These are phyloP conservation scores for Drosophila truncata DNA, from an alignment of 1,140 invertebrate genomes.

Conservation along the genomic window DNA sequence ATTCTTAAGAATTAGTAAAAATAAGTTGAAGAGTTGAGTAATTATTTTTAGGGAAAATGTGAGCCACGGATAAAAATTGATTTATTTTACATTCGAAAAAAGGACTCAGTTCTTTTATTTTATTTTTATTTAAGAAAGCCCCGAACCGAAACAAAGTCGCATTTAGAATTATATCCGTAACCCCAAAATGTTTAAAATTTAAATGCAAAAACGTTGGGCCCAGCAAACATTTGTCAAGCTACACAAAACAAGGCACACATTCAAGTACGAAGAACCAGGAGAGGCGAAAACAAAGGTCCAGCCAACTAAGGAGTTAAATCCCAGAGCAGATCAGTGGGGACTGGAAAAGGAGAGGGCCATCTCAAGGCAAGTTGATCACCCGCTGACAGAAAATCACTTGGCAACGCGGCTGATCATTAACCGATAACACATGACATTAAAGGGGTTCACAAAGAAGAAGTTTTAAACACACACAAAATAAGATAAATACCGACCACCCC, in stretches of 20 bases:
- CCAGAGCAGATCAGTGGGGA: conserved; percentile 10
- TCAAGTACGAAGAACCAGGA: conserved; percentile 5
- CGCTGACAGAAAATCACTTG: conserved; percentile 81
- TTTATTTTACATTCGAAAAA: too few species aligned
- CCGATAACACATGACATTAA: conserved; percentile 85
- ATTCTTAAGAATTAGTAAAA: too few species aligned
- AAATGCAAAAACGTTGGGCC: conserved; percentile 25
- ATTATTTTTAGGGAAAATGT: too few species aligned
- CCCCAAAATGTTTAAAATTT: conserved; percentile 19
- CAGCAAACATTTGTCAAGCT: conserved; percentile 65
- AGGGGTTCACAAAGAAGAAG: conserved; percentile 71
- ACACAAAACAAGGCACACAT: conserved; percentile 41
- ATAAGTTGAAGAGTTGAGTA: too few species aligned
- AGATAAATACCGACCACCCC: conserved; percentile 84
- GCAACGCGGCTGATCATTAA: conserved; percentile 81
- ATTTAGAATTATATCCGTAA: conserved; percentile 7
- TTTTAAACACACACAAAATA: conserved; percentile 79
- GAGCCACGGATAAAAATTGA: too few species aligned
- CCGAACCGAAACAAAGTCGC: too few species aligned
- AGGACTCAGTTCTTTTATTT: too few species aligned
- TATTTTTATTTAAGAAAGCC: too few species aligned
- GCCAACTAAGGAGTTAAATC: conserved; percentile 29
- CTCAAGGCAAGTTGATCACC: conserved; percentile 54
- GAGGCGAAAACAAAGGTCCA: conserved; percentile 3
- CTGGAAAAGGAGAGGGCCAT: neutral